Conservation (phyloP, 2,797 vertebrate species). For the Heterohyrax brucei region DNA sequence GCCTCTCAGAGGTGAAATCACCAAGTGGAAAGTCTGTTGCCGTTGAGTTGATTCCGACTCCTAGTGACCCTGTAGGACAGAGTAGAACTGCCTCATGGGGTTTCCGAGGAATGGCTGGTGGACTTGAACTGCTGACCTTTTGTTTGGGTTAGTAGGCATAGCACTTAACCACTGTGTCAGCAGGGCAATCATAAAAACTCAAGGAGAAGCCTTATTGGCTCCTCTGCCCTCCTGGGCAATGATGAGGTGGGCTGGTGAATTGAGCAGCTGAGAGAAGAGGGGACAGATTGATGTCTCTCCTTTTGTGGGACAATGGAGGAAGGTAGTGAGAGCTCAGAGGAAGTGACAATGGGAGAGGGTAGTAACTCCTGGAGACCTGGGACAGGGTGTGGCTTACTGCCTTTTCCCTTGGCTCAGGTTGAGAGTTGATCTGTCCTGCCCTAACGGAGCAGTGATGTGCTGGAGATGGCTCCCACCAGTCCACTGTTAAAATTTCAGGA, state of each 20-base stretch:
- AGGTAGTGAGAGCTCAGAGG: not conserved
- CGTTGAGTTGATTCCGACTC: too few species aligned
- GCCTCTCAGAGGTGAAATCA: conserved; percentile 19
- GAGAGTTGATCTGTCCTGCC: not conserved
- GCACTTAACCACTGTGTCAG: too few species aligned
- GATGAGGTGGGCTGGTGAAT: not conserved
- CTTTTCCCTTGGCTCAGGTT: not conserved
- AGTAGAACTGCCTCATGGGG: too few species aligned
- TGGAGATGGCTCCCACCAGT: not conserved
- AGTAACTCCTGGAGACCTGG: not conserved
- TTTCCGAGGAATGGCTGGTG: too few species aligned
- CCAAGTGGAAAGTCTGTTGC: not conserved
- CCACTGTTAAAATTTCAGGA: conserved; percentile 20
- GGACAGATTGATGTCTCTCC: not conserved
- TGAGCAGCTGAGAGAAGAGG: not conserved
- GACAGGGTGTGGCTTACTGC: not conserved
- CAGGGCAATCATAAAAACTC: not conserved
- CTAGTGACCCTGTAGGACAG: too few species aligned
- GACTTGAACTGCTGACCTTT: not conserved
- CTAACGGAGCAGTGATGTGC: not conserved
- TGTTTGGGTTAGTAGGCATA: too few species aligned
- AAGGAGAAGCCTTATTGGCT: not conserved
- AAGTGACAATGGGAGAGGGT: not conserved
- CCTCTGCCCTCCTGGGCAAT: not conserved
- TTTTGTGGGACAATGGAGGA: not conserved